Evolutionary conservation across 2,888 invertebrate species (phyloP), one percentile per base, ranked within the genome.

Genomic region (Mechanitis mazaeus): DNA sequence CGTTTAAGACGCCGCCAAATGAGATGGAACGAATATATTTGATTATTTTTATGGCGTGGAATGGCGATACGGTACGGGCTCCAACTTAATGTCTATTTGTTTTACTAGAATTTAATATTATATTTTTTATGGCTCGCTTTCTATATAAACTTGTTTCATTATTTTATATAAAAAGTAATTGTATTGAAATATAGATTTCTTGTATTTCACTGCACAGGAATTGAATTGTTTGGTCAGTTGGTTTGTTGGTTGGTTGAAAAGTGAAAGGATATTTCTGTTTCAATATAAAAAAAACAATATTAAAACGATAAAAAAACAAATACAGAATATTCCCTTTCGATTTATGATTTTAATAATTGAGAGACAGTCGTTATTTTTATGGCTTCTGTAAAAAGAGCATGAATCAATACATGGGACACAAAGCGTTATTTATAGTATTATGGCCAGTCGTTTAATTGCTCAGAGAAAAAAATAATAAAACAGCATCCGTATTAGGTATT

Each of bases 11-110:
- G 83, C 82, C 80, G 82, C 83, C 85, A 90, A 90, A 90, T 90
- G 90, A 90, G 89, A 87, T 85, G 89, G 88, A 89, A 89, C 88
- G 86, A 87, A 90, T 89, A 89, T 86, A 88, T 89, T 89, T 88
- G 88, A 90, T 89, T 90, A 89, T 87, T 88, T 89, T 90, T 89
- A 90, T 87, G 87, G 85, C 81, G 77, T 74, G 81, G 83, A 87
- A 87, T 88, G 84, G 89, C 86, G 84, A 85, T 87, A 86, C 84
- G 78, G 80, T 72, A 85, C 84, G 78, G 80, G 72, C 75, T 73
- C 78, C 77, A 75, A 72, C 79, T 78, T 86, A 85, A 88, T 85
- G 81, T 84, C 77, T 87, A 83, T 89, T 87, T 87, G 84, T 87
- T 88, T 85, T 85, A 85, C 79, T 82, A 74, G 73, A 83, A 76